Evolutionary conservation across 2,797 vertebrate species (phyloP), one percentile per base, ranked within the genome.

Genomic region (Zenarchopterus dispar): DNA sequence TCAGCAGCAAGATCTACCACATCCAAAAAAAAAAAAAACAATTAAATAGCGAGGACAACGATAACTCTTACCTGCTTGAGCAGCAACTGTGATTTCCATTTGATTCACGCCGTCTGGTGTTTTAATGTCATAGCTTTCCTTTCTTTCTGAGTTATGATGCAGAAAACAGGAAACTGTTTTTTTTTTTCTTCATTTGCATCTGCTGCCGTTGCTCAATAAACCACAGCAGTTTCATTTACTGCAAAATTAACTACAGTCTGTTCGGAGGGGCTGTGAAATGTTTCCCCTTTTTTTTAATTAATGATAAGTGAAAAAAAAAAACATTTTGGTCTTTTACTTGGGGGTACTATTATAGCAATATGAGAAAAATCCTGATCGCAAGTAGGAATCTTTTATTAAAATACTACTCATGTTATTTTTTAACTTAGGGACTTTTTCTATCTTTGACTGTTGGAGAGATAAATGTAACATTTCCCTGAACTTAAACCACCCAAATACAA

Each of bases 161-260:
- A 56, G 4, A 51, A 67, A 80, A 75, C 76, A 78, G 80, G 81
- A 87, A 83, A 22, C 16, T 47, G 42, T 0, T 8, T 68, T 82
- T 54, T 21, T 72, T 16, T 39, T 18, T 0, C 31, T 10, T 23
- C 33, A 22, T 22, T 7, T 28, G 11, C 4, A 1, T 22, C 5
- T 33, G 5, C 36, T 22, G 5, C 17, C 11, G 5, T 8, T 16
- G 50, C 9, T 15, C 16, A 23, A 31, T 22, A n/a, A 76, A 68
- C 50, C 17, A 0, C 42, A 64, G 16, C 31, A 65, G 76, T 82
- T 81, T 82, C 50, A 44, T 73, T 75, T 72, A 8, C 50, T 10
- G 9, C 0, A 33, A 71, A 76, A 66, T 42, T 2, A 66, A 53
- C 9, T 41, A n/a, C 10, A 10, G 0, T 48, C 22, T 10, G 5